A percentile compares a stretch with the other conserved stretches of the same genome.
Conservation (phyloP, 2,113 vertebrate species). For the Solenodon paradoxus region DNA sequence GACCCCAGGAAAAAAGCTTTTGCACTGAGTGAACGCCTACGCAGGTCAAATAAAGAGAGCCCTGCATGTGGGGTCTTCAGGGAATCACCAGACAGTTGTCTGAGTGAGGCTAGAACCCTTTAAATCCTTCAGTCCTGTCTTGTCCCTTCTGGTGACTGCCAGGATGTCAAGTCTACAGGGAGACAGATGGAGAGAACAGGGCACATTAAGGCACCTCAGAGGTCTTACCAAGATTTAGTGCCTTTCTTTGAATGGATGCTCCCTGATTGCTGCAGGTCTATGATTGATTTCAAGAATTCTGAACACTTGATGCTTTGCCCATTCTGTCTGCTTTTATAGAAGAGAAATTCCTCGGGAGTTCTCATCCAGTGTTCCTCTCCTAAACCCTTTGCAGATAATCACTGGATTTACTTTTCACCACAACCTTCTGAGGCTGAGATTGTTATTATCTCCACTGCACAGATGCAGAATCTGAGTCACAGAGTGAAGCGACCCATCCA, state of each 20-base stretch:
- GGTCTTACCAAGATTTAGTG: background rate
- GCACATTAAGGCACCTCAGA: background rate
- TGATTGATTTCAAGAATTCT: background rate
- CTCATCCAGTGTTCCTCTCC: background rate
- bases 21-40: background rate
- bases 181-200: background rate
- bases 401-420: background rate
- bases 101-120: no score
- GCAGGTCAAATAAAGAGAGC: background rate
- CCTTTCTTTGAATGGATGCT: background rate
- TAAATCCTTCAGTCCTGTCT: background rate
- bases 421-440: background rate
- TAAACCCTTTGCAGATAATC: background rate
- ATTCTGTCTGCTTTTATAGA: background rate
- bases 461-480: background rate
- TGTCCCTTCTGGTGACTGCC: background rate
- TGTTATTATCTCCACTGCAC: background rate
- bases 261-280: background rate
- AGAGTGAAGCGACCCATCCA: background rate
- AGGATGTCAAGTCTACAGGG: background rate
- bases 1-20: background rate
- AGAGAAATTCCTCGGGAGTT: background rate
- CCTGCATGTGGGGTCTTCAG: background rate
- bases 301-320: background rate
- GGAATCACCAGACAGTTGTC: background rate